These are phyloP conservation scores for Bos indicus DNA, from an alignment of 2,113 vertebrate species.

Conservation along the genomic window DNA sequence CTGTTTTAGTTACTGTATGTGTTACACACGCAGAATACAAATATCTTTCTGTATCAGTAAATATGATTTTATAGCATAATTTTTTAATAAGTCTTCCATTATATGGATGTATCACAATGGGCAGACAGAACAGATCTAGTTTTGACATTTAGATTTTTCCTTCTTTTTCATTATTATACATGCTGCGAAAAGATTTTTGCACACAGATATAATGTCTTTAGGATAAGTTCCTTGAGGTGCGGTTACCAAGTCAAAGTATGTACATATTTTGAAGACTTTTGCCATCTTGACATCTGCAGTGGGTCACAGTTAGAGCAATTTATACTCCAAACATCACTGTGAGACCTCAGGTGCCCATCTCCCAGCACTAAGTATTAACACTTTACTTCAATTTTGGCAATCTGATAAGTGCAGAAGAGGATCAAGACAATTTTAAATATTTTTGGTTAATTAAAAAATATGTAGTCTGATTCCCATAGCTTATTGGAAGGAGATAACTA, in stretches of 20 bases:
- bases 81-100: background rate
- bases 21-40: background rate
- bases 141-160: background rate
- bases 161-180: background rate
- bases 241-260: background rate
- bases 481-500: background rate
- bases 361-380: background rate
- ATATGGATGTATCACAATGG: background rate
- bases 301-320: background rate
- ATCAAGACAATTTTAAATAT: background rate
- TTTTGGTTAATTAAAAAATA: background rate
- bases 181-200: background rate
- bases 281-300: background rate
- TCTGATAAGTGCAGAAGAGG: background rate
- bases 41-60: background rate
- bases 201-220: background rate
- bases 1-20: background rate
- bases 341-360: background rate
- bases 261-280: background rate
- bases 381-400: background rate
- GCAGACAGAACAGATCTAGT: background rate
- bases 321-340: fast-evolving
- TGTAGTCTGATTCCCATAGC: background rate
- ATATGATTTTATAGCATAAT: background rate
- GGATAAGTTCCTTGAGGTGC: background rate